Base-by-base conservation (phyloP, 2,113 vertebrate genomes). In the Empidonax alnorum region DNA sequence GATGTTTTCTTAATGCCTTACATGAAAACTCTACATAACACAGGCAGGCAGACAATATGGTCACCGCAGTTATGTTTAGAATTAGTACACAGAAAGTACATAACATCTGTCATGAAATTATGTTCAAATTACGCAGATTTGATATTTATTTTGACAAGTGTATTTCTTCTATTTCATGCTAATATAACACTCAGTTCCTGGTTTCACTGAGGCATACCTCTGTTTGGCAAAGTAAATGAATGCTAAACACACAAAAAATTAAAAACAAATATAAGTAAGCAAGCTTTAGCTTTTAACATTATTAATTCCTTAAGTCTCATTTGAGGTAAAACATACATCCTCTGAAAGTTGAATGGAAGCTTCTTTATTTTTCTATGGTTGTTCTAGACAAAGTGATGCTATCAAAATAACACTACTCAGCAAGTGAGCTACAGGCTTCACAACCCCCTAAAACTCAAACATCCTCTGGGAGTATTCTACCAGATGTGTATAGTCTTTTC, bases 401-500 rank as follows among this genome's bases (percentile, higher is more conserved):
- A 61, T 93, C 83, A 83, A 93, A 88, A 84, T 62, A 96, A 86
- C 46, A 50, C 49, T 20, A 73, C 66, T 52, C 67, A 80, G 69
- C 72, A 80, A 96, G 46, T 49, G 41, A 94, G 59, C 63, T 66
- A 76, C 53, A 68, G 35, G 41, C 84, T 80, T 73, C 47, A 53
- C 47, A 84, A 50, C 18, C 24, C 68, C 42, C 49, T 82, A 41
- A 90, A 84, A 69, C 30, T 62, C 84, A 82, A 77, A 65, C 83
- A 53, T 86, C 58, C 71, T 67, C 67, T 67, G 68, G 67, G 87
- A 79, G 66, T 56, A 7, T 74, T 96, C 33, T 69, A 53, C 75
- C 91, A 96, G 89, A 95, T 96, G 94, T 86, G 41, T 53, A 22
- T 24, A 61, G 46, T 78, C 79, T 72, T 96, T 96, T 95, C 83